Evolutionary conservation across 1,140 invertebrate genomes (phyloP).

Genomic region (silkworm (Bombyx mori)): DNA sequence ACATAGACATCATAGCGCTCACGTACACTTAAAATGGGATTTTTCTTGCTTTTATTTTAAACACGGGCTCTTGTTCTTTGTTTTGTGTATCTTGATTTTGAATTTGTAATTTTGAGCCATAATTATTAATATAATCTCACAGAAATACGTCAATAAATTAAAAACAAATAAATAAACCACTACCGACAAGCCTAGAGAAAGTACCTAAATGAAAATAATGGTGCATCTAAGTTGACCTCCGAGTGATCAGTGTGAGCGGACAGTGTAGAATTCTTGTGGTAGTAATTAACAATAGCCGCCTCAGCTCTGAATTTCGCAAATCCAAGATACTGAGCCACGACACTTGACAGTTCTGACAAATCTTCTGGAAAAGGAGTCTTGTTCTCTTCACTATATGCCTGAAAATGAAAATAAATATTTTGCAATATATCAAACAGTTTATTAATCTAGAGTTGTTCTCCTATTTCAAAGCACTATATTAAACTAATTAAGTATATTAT

Average conservation of each 20-base stretch:
- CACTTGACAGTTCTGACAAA: conserved; percentile 74
- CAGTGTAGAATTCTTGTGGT: conserved; percentile 91
- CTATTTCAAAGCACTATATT: too few species aligned
- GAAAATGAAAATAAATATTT: conserved; percentile 23
- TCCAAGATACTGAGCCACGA: conserved; percentile 75
- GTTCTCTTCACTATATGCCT: conserved; percentile 79
- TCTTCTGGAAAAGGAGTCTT: conserved; percentile 81
- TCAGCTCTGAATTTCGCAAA: conserved; percentile 82
- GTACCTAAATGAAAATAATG: conserved; percentile 89
- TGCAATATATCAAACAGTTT: too few species aligned
- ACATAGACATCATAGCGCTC: too few species aligned
- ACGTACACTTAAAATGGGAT: too few species aligned
- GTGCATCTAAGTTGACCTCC: conserved; percentile 86
- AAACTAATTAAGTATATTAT: too few species aligned
- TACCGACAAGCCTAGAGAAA: too few species aligned
- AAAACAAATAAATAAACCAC: conserved; percentile 1
- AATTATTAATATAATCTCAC: background rate
- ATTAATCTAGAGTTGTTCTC: too few species aligned
- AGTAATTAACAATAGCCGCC: conserved; percentile 96
- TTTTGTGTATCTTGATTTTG: too few species aligned
- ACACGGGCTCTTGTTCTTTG: too few species aligned
- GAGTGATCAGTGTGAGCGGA: conserved; percentile 94
- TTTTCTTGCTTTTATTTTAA: too few species aligned
- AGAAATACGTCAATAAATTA: too few species aligned
- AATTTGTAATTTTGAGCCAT: background rate